Evolutionary conservation across 2,888 invertebrate species (phyloP), one percentile per base, ranked within the genome.

Genomic region (Chymomyza caudatula): DNA sequence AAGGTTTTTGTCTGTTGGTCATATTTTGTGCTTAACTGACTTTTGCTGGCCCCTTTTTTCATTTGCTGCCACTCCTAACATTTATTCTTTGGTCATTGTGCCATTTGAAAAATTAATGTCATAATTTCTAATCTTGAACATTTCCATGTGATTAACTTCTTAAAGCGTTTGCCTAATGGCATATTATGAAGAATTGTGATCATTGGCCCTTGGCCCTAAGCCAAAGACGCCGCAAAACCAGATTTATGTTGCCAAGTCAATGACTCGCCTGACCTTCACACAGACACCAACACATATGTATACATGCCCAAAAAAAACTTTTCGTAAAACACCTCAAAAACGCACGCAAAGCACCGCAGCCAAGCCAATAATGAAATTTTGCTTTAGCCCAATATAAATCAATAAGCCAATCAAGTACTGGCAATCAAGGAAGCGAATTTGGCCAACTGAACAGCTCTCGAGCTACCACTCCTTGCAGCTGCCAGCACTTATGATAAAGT

Each of bases 71-170:
- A 3, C 2, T 1, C 29, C 11, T 37, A 8, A 37, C 29, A 37
- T 11, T 37, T 37, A 37, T 37, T 1, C 29, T 37, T 37, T 37
- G 29, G 15, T 52, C 51, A n/a, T 25, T 60, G 57, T 44, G 67
- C 59, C 61, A 44, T 70, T 67, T 71, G 72, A 73, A 71, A 83
- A 76, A 84, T 82, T 73, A 80, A 77, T 78, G 81, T 78, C 86
- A 86, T 85, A 85, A 83, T 86, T 86, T 76, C 79, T 85, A 85
- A 85, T 85, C 85, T 85, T 29, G 65, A 73, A 71, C 78, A 76
- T 85, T 85, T 85, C 86, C 85, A 82, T 81, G 75, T 78, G 85
- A 85, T 85, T 86, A 82, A 81, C 73, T 78, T 83, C 77, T 77
- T 77, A 63, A 73, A 72, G 76, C 73, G 65, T 79, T 37, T 80